Evolutionary conservation across 2,797 vertebrate genomes (phyloP).

Genomic region (Mionectes olivaceus): DNA sequence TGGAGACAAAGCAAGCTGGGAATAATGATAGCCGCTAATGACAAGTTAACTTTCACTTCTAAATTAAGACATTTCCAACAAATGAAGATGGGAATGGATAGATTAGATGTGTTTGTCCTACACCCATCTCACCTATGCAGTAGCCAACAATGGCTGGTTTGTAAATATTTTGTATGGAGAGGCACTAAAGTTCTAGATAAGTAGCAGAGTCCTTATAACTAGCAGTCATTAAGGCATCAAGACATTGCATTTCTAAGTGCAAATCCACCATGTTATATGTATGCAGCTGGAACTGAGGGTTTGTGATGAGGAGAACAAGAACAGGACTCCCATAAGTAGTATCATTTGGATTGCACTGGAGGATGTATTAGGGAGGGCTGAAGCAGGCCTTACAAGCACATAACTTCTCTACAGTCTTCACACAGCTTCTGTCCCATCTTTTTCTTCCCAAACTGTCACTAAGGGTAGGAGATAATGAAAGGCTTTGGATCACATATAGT

Average conservation of each 20-base stretch:
- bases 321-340: fast-evolving
- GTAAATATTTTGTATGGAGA: neutral
- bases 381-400: neutral
- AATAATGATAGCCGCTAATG: neutral
- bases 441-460: neutral
- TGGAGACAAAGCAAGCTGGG: neutral
- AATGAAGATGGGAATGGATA: neutral
- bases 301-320: neutral
- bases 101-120: neutral
- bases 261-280: neutral
- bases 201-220: neutral
- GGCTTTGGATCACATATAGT: neutral
- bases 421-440: neutral
- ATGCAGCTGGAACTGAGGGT: neutral
- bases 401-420: neutral
- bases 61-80: neutral
- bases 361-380: neutral
- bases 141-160: neutral
- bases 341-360: neutral
- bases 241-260: neutral
- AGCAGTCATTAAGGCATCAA: neutral
- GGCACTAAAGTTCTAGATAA: neutral
- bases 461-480: neutral
- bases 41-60: neutral
- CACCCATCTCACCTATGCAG: neutral